Percentiles rank a stretch among this genome's conserved stretches.
These are phyloP conservation scores for Diaphora mendica DNA, from an alignment of 2,888 invertebrate species.

Conservation along the genomic window DNA sequence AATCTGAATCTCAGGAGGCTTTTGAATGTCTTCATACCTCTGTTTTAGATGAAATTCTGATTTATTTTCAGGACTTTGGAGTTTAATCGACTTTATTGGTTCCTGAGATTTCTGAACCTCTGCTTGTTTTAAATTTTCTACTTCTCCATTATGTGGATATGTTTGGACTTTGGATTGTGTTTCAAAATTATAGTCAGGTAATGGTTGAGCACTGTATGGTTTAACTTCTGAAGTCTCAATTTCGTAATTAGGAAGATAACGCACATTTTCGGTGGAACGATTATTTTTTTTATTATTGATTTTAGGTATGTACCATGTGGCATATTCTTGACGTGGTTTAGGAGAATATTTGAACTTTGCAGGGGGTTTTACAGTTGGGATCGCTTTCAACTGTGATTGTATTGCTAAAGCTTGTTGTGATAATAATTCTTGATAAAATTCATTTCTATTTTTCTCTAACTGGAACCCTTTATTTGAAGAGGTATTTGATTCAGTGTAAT, in stretches of 20 bases:
- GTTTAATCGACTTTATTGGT: neutral
- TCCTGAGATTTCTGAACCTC: neutral
- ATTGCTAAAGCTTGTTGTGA: slow-evolving; percentile 31
- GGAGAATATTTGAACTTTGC: slow-evolving; percentile 30
- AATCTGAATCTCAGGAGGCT: slow-evolving; percentile 2
- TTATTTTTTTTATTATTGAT: slow-evolving; percentile 34
- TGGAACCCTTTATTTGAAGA: slow-evolving; percentile 32
- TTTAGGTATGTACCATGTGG: slow-evolving; percentile 32
- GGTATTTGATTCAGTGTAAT: slow-evolving; percentile 31
- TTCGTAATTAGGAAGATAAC: slow-evolving; percentile 48
- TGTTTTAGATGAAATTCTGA: neutral
- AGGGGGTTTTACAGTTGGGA: slow-evolving; percentile 34
- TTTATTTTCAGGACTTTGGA: neutral
- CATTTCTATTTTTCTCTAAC: slow-evolving; percentile 23
- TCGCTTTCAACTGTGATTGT: slow-evolving; percentile 29
- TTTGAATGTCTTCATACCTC: neutral
- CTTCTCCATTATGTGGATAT: slow-evolving; percentile 4
- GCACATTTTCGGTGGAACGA: slow-evolving; percentile 41
- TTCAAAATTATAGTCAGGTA: slow-evolving; percentile 26
- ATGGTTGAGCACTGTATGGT: slow-evolving; percentile 27
- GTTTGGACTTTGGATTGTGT: slow-evolving; percentile 3
- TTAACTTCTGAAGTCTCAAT: slow-evolving; percentile 35
- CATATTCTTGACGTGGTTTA: slow-evolving; percentile 27
- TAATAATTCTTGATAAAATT: slow-evolving; percentile 41
- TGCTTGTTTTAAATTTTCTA: neutral